A percentile compares a stretch with the other conserved stretches of the same genome.
Conservation (phyloP, 2,888 invertebrate genomes). For the Apodemia mormo region DNA sequence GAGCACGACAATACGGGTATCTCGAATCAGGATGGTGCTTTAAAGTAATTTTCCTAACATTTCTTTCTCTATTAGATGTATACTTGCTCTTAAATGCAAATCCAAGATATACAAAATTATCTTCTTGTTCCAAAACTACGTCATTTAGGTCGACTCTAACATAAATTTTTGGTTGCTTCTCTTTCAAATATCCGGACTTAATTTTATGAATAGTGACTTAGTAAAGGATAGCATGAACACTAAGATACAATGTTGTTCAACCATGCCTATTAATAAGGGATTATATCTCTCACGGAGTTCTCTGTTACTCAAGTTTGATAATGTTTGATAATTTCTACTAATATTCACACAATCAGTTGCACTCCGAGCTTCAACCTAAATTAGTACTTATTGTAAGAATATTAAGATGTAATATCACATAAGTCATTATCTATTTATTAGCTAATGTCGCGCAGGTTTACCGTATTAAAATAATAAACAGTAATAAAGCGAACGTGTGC, state of each 20-base stretch:
- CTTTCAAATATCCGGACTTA: no score
- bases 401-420: background rate
- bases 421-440: background rate
- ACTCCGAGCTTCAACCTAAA: background rate
- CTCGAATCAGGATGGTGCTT: no score
- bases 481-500: constrained; percentile 51
- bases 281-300: background rate
- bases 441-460: constrained; percentile 37
- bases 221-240: background rate
- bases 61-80: no score
- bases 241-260: background rate
- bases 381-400: background rate
- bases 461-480: constrained; percentile 50
- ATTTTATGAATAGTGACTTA: no score
- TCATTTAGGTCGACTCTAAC: no score
- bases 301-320: background rate
- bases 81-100: no score
- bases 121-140: no score
- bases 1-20: no score
- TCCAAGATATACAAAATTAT: no score
- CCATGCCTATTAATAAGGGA: background rate
- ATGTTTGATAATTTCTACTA: constrained; percentile 4
- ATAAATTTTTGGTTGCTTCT: no score
- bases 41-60: no score
- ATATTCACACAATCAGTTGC: constrained; percentile 10